Percentiles rank a stretch among this genome's conserved stretches.
phyloP scores from a whole-genome alignment of 2,888 invertebrate species.

The Sipha maydis region DNA sequence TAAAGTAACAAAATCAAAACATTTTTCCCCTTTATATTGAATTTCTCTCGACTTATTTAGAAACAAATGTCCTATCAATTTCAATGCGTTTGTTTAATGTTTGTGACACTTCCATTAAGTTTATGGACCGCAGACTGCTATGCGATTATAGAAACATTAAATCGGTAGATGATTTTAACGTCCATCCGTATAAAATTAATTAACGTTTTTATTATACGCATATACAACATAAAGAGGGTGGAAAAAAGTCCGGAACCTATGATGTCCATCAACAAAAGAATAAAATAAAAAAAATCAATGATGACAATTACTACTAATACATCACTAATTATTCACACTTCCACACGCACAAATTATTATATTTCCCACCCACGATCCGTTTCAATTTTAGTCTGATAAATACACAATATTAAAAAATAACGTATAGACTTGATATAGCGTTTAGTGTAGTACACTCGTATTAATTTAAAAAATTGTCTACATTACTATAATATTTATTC shows the following conservation, averaged over 20 bases:
- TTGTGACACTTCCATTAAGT: slow-evolving; percentile 54
- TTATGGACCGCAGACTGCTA: slow-evolving; percentile 45
- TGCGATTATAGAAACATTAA: slow-evolving; percentile 49
- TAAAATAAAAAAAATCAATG: slow-evolving; percentile 3
- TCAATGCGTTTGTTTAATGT: slow-evolving; percentile 39
- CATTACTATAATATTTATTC: too few species aligned
- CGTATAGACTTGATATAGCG: background rate
- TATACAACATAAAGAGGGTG: slow-evolving; percentile 10
- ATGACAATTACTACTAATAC: slow-evolving; percentile 13
- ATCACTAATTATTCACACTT: slow-evolving; percentile 26
- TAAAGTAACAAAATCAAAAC: slow-evolving; percentile 42
- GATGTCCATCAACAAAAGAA: slow-evolving; percentile 16
- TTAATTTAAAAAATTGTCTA: background rate
- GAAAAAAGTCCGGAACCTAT: slow-evolving; percentile 45
- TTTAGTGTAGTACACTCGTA: background rate
- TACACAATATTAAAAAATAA: background rate
- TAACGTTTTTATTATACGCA: slow-evolving; percentile 44
- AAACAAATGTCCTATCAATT: slow-evolving; percentile 11
- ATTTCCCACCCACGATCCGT: background rate
- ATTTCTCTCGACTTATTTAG: slow-evolving; percentile 24
- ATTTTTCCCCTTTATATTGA: background rate
- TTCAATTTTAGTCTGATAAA: background rate
- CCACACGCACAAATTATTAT: background rate
- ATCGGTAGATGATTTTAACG: slow-evolving; percentile 35
- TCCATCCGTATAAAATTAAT: slow-evolving; percentile 48